Evolutionary conservation across 1,140 invertebrate species (phyloP).

Genomic region (Neodiprion lecontei): DNA sequence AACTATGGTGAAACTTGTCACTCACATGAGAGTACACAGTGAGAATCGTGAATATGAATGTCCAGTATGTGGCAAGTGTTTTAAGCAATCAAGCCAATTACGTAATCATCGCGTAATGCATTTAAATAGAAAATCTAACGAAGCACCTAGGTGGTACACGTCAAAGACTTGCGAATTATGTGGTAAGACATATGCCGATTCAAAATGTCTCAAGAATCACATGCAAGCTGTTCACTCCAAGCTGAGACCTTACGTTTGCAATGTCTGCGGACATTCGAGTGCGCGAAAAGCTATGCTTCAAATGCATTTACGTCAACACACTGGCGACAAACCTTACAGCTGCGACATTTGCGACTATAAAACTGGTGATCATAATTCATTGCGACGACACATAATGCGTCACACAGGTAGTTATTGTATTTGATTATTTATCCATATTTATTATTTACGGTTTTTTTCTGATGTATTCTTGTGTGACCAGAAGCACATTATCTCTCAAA

Average conservation of each 20-base stretch:
- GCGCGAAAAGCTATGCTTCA: conserved; percentile 73
- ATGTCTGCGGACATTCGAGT: conserved; percentile 77
- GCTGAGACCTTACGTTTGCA: conserved; percentile 78
- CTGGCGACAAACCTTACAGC: conserved; percentile 78
- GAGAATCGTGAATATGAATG: conserved; percentile 67
- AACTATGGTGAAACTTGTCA: conserved; percentile 61
- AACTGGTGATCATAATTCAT: conserved; percentile 76
- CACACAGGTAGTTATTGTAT: conserved; percentile 69
- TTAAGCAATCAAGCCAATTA: conserved; percentile 71
- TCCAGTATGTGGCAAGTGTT: conserved; percentile 67
- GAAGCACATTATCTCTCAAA: too few relatives aligned
- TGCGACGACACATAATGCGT: conserved; percentile 76
- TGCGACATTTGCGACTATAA: conserved; percentile 75
- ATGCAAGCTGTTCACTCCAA: conserved; percentile 81
- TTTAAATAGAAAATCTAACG: conserved; percentile 55
- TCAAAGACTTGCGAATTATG: conserved; percentile 76
- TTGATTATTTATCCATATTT: conserved; percentile 7
- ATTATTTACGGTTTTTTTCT: neutral
- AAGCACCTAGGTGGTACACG: conserved; percentile 65
- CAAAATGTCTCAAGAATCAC: conserved; percentile 78
- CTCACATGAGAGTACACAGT: conserved; percentile 70
- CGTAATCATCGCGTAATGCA: conserved; percentile 69
- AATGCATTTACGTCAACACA: conserved; percentile 74
- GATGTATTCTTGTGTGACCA: too few relatives aligned
- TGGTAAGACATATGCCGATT: conserved; percentile 73